A percentile compares a stretch with the other conserved stretches of the same genome.
Evolutionary conservation across 2,797 vertebrate genomes (phyloP).

Genomic region (Potorous gilbertii): DNA sequence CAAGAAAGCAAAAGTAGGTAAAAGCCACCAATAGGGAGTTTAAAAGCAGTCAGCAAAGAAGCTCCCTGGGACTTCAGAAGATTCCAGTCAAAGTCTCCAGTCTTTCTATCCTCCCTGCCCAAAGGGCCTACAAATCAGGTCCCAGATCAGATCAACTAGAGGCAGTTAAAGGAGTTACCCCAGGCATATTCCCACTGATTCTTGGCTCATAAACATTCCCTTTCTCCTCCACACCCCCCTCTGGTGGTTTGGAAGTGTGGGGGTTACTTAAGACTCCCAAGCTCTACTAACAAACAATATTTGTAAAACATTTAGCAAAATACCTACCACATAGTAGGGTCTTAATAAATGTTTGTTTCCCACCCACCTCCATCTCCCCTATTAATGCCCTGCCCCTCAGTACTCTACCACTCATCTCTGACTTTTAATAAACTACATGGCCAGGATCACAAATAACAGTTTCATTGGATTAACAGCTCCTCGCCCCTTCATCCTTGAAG

Average conservation of each 20-base stretch:
- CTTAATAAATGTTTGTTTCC: neutral
- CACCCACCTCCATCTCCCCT: neutral
- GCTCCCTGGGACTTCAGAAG: neutral
- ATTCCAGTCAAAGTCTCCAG: neutral
- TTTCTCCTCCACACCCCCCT: neutral
- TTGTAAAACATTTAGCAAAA: neutral
- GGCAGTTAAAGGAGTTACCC: neutral
- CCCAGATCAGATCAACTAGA: neutral
- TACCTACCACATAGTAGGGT: neutral
- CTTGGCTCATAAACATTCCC: neutral
- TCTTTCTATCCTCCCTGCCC: neutral
- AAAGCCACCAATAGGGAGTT: neutral
- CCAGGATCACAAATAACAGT: neutral
- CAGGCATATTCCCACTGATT: neutral
- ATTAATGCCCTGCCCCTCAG: neutral
- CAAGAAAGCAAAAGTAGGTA: neutral
- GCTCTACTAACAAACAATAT: neutral
- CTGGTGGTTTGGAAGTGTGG: neutral
- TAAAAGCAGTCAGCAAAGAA: neutral
- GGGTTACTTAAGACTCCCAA: neutral
- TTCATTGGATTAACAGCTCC: neutral
- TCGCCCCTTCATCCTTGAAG: neutral
- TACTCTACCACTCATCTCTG: neutral
- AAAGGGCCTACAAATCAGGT: neutral
- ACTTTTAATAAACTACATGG: neutral